A percentile compares a stretch with the other conserved stretches of the same genome.
phyloP scores from a whole-genome alignment of 2,113 vertebrate species.

The Scopus umbretta region DNA sequence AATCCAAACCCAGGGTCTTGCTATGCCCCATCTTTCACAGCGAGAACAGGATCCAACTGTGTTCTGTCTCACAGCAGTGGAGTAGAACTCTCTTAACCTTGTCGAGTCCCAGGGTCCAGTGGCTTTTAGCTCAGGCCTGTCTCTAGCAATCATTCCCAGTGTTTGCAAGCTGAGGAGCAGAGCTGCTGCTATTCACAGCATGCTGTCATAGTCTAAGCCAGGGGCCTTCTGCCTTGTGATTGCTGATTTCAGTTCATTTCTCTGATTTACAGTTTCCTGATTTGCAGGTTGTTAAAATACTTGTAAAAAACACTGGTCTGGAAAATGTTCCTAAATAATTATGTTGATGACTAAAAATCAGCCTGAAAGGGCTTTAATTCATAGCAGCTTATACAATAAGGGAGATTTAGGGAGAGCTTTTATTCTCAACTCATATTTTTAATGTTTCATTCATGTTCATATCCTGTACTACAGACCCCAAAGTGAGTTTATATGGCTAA shows the following conservation, averaged over 20 bases:
- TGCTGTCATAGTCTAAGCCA: background rate
- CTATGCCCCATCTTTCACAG: background rate
- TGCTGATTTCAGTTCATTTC: constrained; percentile 60
- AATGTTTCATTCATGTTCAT: constrained; percentile 58
- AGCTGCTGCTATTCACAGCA: background rate
- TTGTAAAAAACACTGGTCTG: constrained; percentile 64
- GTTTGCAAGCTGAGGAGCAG: background rate
- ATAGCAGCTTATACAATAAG: constrained; percentile 62
- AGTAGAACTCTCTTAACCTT: background rate
- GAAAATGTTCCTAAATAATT: constrained; percentile 67
- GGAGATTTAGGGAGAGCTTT: constrained; percentile 52
- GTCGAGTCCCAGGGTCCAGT: background rate
- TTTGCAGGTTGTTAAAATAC: constrained; percentile 70
- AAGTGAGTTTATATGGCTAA: constrained; percentile 39
- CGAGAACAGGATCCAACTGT: rapidly evolving
- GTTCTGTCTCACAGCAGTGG: background rate
- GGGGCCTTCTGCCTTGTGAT: constrained; percentile 48
- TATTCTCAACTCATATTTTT: constrained; percentile 45
- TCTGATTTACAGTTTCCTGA: constrained; percentile 69
- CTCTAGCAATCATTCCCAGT: background rate
- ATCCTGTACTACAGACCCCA: constrained; percentile 58
- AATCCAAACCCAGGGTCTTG: background rate
- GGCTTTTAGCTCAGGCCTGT: background rate
- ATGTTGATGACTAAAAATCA: constrained; percentile 62
- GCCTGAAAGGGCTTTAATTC: constrained; percentile 60